Evolutionary conservation across 2,113 vertebrate genomes (phyloP).

Genomic region (Platycercus adscitus): DNA sequence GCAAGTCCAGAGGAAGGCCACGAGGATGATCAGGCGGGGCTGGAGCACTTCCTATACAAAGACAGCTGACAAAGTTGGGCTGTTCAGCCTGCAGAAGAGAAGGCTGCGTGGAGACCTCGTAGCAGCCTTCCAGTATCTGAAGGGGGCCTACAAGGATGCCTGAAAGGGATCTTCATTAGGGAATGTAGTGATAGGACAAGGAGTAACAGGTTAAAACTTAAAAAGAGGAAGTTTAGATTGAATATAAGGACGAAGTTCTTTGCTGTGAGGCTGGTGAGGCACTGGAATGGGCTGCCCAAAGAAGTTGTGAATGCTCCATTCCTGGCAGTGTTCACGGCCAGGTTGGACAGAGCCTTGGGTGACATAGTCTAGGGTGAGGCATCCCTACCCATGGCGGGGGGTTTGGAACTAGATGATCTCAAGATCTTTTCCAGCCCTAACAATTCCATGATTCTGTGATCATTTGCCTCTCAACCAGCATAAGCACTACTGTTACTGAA

Average conservation of each 20-base stretch:
- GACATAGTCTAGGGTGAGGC: not conserved
- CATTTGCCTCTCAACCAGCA: not conserved
- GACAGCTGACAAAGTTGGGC: not conserved
- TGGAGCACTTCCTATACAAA: not conserved
- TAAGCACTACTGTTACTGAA: not conserved
- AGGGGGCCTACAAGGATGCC: not conserved
- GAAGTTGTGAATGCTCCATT: not conserved
- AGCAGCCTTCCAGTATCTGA: not conserved
- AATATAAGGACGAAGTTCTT: not conserved
- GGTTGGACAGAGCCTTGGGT: not conserved
- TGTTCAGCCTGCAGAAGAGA: not conserved
- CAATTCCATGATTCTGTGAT: not conserved
- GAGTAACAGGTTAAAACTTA: not conserved
- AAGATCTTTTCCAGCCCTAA: not conserved
- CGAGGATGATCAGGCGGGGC: not conserved
- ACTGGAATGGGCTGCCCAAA: not conserved
- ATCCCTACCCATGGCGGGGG: not conserved
- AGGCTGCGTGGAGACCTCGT: not conserved
- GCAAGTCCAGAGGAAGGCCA: not conserved
- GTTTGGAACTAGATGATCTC: not conserved
- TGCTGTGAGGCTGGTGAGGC: not conserved
- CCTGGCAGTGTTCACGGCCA: not conserved
- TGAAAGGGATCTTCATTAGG: not conserved
- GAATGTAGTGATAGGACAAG: not conserved
- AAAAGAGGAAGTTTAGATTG: not conserved